phyloP scores from a whole-genome alignment of 1,140 invertebrate species.

The Temnothorax curvispinosus region DNA sequence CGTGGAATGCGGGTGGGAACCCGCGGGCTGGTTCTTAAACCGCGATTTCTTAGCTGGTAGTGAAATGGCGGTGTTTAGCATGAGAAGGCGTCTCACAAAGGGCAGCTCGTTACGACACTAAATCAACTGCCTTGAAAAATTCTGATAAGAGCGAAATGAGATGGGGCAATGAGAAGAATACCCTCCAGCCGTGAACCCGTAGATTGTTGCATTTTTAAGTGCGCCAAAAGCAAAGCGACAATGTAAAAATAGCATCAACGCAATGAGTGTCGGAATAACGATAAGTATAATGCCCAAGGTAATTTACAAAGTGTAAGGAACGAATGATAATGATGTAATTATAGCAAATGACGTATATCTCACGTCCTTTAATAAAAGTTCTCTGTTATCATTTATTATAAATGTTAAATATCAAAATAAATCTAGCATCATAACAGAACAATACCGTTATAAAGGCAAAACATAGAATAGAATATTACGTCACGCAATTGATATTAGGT shows the following conservation, averaged over 20 bases:
- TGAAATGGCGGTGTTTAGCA: constrained; percentile 47
- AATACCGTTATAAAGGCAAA: neutral
- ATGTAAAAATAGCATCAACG: constrained; percentile 5
- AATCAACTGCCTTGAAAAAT: constrained; percentile 47
- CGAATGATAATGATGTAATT: constrained; percentile 2
- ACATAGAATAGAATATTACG: neutral
- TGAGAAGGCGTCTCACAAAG: constrained; percentile 26
- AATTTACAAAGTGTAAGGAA: constrained; percentile 7
- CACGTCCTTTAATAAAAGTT: neutral
- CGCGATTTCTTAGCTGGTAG: constrained; percentile 61
- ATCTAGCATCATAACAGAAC: neutral
- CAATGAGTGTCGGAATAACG: neutral
- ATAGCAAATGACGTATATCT: neutral
- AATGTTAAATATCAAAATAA: neutral
- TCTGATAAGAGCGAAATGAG: constrained; percentile 37
- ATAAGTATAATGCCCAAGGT: neutral
- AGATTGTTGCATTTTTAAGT: constrained; percentile 37
- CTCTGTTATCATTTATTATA: neutral
- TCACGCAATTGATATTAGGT: neutral
- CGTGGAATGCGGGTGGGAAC: constrained; percentile 56
- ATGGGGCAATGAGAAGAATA: constrained; percentile 27
- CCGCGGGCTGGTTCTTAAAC: constrained; percentile 60
- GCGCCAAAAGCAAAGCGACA: constrained; percentile 1
- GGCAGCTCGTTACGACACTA: constrained; percentile 41
- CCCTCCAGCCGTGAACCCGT: constrained; percentile 17